Conservation (phyloP, 1,140 invertebrate genomes). For the Caerostris darwini region DNA sequence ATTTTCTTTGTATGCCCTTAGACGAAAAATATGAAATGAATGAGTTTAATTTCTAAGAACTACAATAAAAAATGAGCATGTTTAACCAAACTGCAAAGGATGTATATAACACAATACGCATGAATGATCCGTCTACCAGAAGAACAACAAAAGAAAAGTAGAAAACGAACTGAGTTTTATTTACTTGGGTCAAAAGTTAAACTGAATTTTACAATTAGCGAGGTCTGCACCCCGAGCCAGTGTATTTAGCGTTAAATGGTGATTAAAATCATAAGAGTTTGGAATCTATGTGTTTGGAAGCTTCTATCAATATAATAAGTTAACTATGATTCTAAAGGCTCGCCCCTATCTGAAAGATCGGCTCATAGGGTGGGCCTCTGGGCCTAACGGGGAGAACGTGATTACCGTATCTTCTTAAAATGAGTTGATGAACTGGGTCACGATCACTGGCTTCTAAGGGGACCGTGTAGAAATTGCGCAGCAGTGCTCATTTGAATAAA, state of each 20-base stretch:
- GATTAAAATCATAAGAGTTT: slow-evolving; percentile 42
- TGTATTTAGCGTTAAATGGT: slow-evolving; percentile 70
- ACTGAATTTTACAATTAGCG: slow-evolving; percentile 50
- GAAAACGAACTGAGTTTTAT: slow-evolving; percentile 8
- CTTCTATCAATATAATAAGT: slow-evolving; percentile 73
- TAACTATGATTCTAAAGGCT: slow-evolving; percentile 60
- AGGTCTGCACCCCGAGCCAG: not conserved
- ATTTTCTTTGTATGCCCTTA: no score
- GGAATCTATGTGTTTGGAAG: slow-evolving; percentile 26
- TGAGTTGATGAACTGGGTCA: slow-evolving; percentile 76
- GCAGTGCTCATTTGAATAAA: no score
- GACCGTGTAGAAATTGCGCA: slow-evolving; percentile 19
- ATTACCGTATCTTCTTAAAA: slow-evolving; percentile 71
- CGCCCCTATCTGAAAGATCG: slow-evolving; percentile 63
- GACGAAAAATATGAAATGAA: no score
- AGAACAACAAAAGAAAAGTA: no score
- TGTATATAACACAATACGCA: no score
- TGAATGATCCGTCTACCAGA: no score
- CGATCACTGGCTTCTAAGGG: slow-evolving; percentile 21
- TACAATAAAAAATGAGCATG: no score
- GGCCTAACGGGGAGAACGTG: slow-evolving; percentile 75
- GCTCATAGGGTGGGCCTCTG: slow-evolving; percentile 71
- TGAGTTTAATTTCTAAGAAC: no score
- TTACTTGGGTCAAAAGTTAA: slow-evolving; percentile 58
- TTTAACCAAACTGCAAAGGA: no score